Percentiles rank a stretch among this genome's conserved stretches.
These are phyloP conservation scores for Gorsachius goisagi DNA, from an alignment of 2,113 vertebrate species.

Conservation along the genomic window DNA sequence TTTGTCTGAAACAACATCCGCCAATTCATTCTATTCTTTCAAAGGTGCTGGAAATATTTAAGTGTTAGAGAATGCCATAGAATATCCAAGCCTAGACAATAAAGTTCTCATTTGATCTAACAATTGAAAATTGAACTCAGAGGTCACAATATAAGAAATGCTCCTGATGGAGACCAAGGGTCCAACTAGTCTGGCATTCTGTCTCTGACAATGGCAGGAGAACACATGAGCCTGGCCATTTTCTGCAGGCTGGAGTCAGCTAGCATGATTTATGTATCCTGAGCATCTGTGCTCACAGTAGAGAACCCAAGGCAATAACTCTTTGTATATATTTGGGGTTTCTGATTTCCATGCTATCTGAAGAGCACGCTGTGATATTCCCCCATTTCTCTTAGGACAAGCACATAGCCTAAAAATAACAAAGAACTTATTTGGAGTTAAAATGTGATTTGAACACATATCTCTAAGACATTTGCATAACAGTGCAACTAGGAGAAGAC, in stretches of 20 bases:
- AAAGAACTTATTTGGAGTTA: background rate
- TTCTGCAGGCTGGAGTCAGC: background rate
- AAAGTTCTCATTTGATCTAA: background rate
- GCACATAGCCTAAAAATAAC: background rate
- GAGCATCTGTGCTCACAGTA: conserved; percentile 1
- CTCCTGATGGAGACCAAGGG: background rate
- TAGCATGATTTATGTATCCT: conserved; percentile 1
- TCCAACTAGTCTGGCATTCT: background rate
- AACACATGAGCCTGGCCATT: background rate
- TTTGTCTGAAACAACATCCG: background rate
- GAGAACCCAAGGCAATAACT: background rate
- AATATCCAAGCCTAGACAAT: background rate
- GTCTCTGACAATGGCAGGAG: background rate
- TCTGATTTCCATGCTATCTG: background rate
- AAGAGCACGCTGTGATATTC: background rate
- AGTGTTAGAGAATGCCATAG: background rate
- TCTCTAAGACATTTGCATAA: background rate
- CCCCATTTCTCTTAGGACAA: background rate
- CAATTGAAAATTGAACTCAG: background rate
- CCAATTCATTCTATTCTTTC: background rate
- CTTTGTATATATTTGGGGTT: background rate
- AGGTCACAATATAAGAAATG: background rate
- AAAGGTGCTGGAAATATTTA: background rate
- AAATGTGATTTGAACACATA: background rate
- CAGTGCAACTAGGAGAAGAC: background rate